Evolutionary conservation across 2,113 vertebrate species (phyloP).

Genomic region (Macquaria ambigua): DNA sequence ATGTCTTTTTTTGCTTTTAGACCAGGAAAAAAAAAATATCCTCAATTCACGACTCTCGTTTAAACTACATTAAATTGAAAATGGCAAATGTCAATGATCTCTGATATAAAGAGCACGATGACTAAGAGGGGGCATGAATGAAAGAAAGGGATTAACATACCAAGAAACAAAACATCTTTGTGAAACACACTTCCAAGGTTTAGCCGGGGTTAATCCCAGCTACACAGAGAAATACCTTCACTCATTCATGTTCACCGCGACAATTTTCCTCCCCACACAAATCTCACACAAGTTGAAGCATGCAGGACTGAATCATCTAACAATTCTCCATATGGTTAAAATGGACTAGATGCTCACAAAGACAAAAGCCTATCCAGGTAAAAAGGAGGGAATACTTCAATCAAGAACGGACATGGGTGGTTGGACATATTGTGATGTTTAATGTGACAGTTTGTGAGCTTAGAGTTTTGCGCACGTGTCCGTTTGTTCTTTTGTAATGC

Average conservation of each 20-base stretch:
- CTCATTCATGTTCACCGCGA: slow-evolving; percentile 33
- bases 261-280: slow-evolving; percentile 23
- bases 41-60: neutral
- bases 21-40: neutral
- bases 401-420: neutral
- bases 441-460: neutral
- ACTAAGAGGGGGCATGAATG: slow-evolving; percentile 38
- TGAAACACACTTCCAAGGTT: slow-evolving; percentile 68
- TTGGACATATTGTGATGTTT: neutral
- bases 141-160: slow-evolving; percentile 75
- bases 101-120: slow-evolving; percentile 34
- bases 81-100: neutral
- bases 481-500: neutral
- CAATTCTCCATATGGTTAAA: neutral
- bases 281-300: slow-evolving; percentile 57
- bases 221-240: slow-evolving; percentile 40
- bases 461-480: neutral
- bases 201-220: slow-evolving; percentile 67
- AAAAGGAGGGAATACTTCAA: too few relatives aligned
- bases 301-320: slow-evolving; percentile 13
- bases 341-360: neutral
- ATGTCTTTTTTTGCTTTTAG: neutral
- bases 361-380: neutral
- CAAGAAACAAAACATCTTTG: slow-evolving; percentile 79
- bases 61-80: neutral